Evolutionary conservation across 2,797 vertebrate genomes (phyloP).

Genomic region (Lithobates sylvaticus): DNA sequence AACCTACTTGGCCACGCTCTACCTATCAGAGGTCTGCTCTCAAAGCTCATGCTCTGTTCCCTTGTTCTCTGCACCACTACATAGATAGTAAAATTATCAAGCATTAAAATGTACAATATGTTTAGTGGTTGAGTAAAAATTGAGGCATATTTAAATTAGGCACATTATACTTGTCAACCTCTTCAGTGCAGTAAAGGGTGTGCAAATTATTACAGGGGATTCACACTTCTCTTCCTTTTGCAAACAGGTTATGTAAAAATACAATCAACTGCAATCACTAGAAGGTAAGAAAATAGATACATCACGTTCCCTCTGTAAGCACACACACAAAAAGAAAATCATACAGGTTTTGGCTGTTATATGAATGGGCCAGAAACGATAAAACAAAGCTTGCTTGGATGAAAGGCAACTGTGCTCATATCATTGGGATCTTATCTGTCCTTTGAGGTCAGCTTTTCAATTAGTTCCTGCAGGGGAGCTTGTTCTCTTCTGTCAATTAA

Average conservation of each 20-base stretch:
- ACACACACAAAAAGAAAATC: constrained; percentile 58
- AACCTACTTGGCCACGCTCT: not conserved
- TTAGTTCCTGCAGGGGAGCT: constrained; percentile 96
- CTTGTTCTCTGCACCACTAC: constrained; percentile 9
- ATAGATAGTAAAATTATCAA: constrained; percentile 20
- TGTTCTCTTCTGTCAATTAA: constrained; percentile 96
- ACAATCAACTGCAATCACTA: constrained; percentile 59
- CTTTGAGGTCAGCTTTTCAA: constrained; percentile 98
- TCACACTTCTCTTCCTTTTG: constrained; percentile 30
- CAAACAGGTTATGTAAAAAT: constrained; percentile 44
- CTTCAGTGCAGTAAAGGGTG: constrained; percentile 47
- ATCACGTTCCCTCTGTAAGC: constrained; percentile 56
- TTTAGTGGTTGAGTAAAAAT: constrained; percentile 41
- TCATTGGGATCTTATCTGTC: constrained; percentile 88
- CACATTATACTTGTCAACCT: constrained; percentile 47
- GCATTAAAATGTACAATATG: constrained; percentile 30
- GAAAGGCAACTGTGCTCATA: constrained; percentile 67
- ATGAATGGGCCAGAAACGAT: constrained; percentile 66
- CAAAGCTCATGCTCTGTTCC: not conserved
- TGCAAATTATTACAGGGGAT: constrained; percentile 40
- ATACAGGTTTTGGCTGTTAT: constrained; percentile 70
- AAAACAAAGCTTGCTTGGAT: constrained; percentile 67
- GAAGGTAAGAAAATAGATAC: constrained; percentile 48
- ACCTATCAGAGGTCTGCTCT: not conserved
- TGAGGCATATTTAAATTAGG: constrained; percentile 47